Conservation (phyloP, 2,888 invertebrate genomes). For the Xylota segnis region DNA sequence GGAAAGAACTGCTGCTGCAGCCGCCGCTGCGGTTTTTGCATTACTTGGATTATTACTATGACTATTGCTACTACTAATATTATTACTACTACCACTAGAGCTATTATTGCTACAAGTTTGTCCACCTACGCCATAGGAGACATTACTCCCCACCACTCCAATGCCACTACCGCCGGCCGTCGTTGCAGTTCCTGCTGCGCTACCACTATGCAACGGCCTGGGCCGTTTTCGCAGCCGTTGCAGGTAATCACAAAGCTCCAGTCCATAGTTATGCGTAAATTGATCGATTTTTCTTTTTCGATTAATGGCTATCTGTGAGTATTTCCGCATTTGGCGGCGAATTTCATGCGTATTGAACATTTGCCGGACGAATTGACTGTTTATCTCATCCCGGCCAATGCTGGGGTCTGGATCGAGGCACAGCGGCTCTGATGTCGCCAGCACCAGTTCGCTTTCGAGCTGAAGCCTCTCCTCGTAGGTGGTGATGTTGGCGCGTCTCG, state of each 20-base stretch:
- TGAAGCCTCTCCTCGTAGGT: slow-evolving; percentile 81
- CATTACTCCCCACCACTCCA: slow-evolving; percentile 42
- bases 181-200: slow-evolving; percentile 79
- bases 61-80: slow-evolving; percentile 75
- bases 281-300: slow-evolving; percentile 95
- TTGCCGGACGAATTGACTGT: slow-evolving; percentile 90
- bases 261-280: slow-evolving; percentile 91
- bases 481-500: slow-evolving; percentile 71
- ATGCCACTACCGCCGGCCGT: slow-evolving; percentile 80
- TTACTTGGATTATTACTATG: slow-evolving; percentile 75
- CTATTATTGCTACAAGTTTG: slow-evolving; percentile 75
- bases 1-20: slow-evolving; percentile 82
- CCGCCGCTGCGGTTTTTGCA: slow-evolving; percentile 56
- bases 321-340: slow-evolving; percentile 90
- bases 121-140: slow-evolving; percentile 64
- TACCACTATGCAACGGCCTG: slow-evolving; percentile 74
- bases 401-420: slow-evolving; percentile 95
- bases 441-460: slow-evolving; percentile 92
- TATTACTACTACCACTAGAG: slow-evolving; percentile 73
- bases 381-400: slow-evolving; percentile 90
- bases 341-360: slow-evolving; percentile 91
- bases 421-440: slow-evolving; percentile 93
- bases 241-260: slow-evolving; percentile 87
- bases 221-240: slow-evolving; percentile 82
- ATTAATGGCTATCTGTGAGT: slow-evolving; percentile 92